phyloP scores from a whole-genome alignment of 30 jellyfish, hydroid and myxozoan species.

The Turritopsis dohrnii region DNA sequence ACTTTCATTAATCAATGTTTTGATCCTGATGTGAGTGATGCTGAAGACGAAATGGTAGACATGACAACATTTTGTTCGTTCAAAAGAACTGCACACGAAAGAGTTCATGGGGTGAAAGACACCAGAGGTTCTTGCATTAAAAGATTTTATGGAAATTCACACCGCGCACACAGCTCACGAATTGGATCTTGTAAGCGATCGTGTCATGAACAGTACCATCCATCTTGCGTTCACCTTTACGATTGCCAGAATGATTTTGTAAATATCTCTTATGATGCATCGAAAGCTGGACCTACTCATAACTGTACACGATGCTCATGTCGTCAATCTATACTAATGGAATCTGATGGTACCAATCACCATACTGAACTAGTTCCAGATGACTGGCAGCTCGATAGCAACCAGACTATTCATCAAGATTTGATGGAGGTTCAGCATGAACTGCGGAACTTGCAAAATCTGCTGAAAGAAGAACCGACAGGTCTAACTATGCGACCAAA shows the following conservation, averaged over 20 bases:
- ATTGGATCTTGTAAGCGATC: not conserved
- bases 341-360: not conserved
- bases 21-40: conserved; percentile 9
- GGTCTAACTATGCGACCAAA: not conserved
- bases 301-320: not conserved
- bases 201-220: not conserved
- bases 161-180: not conserved
- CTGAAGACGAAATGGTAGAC: not conserved
- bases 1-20: conserved; percentile 6
- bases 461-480: not conserved
- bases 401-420: not conserved
- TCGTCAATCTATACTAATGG: not conserved
- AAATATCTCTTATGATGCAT: conserved; percentile 21
- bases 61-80: not conserved
- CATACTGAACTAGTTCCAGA: not conserved
- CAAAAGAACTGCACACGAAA: not conserved
- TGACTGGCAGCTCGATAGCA: not conserved
- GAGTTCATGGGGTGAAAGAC: not conserved
- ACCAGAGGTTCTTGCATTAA: not conserved
- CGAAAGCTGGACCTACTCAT: not conserved
- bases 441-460: not conserved
- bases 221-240: not conserved
- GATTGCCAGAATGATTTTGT: conserved; percentile 14
- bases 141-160: not conserved
- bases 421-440: conserved; percentile 7